These are phyloP conservation scores for Rhombomys opimus DNA, from an alignment of 2,113 vertebrate genomes.

Conservation along the genomic window DNA sequence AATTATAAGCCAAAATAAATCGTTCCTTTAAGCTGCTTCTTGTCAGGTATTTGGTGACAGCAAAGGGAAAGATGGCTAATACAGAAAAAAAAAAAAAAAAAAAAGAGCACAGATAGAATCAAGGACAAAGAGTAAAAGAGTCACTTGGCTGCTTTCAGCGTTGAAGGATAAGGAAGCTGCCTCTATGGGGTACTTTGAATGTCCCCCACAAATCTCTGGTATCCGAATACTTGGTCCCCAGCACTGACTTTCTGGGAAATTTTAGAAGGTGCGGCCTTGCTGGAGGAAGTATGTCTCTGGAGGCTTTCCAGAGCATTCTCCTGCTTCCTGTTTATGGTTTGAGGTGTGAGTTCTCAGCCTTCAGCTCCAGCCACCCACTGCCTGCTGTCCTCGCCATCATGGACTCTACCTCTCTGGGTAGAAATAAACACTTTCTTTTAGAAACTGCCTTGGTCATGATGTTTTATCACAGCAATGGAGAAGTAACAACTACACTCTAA, in stretches of 20 bases:
- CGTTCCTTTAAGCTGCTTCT: not conserved
- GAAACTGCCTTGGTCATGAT: not conserved
- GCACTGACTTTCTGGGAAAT: not conserved
- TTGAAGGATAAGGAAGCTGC: not conserved
- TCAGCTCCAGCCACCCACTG: not conserved
- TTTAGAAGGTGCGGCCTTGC: not conserved
- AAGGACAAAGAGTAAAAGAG: not conserved
- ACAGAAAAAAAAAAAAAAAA: not conserved
- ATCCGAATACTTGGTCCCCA: not conserved
- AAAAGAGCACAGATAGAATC: not conserved
- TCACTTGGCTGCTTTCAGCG: not conserved
- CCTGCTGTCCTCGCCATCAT: not conserved
- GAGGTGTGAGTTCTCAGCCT: not conserved
- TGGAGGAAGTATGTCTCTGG: not conserved
- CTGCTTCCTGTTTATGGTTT: not conserved
- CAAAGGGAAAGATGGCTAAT: not conserved
- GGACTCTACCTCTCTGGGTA: not conserved
- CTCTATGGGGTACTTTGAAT: not conserved
- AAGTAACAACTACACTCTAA: not conserved
- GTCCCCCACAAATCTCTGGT: not conserved
- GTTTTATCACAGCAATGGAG: not conserved
- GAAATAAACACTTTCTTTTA: not conserved
- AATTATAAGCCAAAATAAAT: not conserved
- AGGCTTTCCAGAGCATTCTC: not conserved
- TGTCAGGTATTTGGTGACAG: not conserved